Percentiles rank a stretch among this genome's conserved stretches.
Evolutionary conservation across 37 sponge, comb jelly and placozoan genomes (phyloP).

Genomic region (Eunapius fragilis): DNA sequence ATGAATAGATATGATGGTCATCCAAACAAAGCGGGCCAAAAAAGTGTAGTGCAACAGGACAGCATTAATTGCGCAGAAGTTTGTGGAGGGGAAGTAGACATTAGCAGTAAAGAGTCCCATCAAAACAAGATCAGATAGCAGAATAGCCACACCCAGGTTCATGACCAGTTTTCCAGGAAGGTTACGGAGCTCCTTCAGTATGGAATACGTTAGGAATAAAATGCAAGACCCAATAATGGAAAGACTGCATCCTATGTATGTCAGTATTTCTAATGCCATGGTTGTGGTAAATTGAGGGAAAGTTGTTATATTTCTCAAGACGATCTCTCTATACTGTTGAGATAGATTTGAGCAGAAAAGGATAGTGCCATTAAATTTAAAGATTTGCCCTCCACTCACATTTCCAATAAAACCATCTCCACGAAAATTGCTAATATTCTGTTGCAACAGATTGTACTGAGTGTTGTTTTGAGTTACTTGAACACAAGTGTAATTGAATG

Average conservation of each 20-base stretch:
- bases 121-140: constrained; percentile 32
- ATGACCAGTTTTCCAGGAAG: constrained; percentile 41
- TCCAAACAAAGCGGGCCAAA: constrained; percentile 60
- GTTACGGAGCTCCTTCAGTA: constrained; percentile 55
- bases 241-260: constrained; percentile 59
- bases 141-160: constrained; percentile 40
- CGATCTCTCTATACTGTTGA: no score
- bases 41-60: constrained; percentile 47
- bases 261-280: neutral
- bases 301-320: no score
- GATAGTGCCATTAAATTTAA: neutral
- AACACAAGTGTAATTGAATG: neutral
- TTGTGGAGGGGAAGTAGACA: neutral
- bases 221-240: constrained; percentile 38
- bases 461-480: neutral
- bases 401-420: neutral
- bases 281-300: neutral
- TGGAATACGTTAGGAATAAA: constrained; percentile 47
- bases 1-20: constrained; percentile 30
- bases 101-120: constrained; percentile 13
- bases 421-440: neutral
- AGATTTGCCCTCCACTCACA: neutral
- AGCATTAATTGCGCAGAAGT: constrained; percentile 23
- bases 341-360: neutral
- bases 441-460: neutral